These are phyloP conservation scores for Marasmarcha lunaedactyla DNA, from an alignment of 2,888 invertebrate genomes.

Conservation along the genomic window DNA sequence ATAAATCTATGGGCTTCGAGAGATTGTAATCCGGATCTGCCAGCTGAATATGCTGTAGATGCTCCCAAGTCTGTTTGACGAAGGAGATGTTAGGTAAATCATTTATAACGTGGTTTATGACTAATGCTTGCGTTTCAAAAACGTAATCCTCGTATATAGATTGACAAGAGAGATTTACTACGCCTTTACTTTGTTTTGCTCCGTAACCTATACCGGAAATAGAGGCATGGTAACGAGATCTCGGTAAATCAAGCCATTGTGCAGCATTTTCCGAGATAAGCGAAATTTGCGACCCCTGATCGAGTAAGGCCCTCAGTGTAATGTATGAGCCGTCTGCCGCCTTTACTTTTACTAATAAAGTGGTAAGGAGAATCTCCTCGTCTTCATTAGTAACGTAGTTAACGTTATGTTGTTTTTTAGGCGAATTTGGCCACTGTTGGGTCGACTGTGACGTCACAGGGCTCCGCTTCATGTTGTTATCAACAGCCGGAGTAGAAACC, in stretches of 20 bases:
- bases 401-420: not conserved
- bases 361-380: constrained; percentile 2
- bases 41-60: constrained; percentile 10
- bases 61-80: constrained; percentile 11
- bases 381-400: constrained; percentile 1
- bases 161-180: constrained; percentile 9
- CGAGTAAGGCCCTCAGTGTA: not conserved
- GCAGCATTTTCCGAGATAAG: constrained; percentile 10
- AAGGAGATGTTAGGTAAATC: constrained; percentile 12
- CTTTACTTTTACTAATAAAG: constrained; percentile 3
- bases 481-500: not conserved
- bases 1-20: constrained; percentile 4
- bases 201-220: constrained; percentile 1
- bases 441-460: too few relatives aligned
- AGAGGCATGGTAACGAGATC: constrained; percentile 1
- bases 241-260: constrained; percentile 2
- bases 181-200: constrained; percentile 6
- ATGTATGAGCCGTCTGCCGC: not conserved
- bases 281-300: constrained; percentile 8
- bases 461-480: too few relatives aligned
- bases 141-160: constrained; percentile 10
- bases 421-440: not conserved
- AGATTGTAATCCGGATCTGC: constrained; percentile 15
- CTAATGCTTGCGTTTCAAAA: constrained; percentile 10
- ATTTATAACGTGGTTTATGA: constrained; percentile 12